Evolutionary conservation across 1,140 invertebrate genomes (phyloP), one percentile per base, ranked within the genome.

Genomic region (Calosoma granatense): DNA sequence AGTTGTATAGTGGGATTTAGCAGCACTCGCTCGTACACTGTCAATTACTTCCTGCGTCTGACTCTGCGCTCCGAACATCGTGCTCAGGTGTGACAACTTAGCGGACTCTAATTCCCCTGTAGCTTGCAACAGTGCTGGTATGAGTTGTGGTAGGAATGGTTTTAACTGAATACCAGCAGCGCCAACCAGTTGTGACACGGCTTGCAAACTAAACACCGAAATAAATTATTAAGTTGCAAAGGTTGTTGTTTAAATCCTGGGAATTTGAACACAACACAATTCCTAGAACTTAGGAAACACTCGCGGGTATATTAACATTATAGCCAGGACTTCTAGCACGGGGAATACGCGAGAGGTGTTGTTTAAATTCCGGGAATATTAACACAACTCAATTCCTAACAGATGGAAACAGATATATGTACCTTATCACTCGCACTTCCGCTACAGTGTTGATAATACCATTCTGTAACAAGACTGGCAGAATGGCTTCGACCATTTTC

Each of bases 1-100:
- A 60, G 88, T 92, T 61, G 91, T 91, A 56, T 92, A 87, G 67
- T 93, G 89, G 21, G 81, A 83, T 65, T 87, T 88, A 0, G 88
- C 88, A 15, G 83, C 83, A 57, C 81, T 82, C 22, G 90, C 86
- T 53, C 90, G 75, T 22, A 85, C 78, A 62, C 78, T 83, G 69
- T 94, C 91, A 0, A 94, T 76, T 41, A 81, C 75, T 62, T 93
- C 87, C 63, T 87, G 79, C 1, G 79, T 74, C 53, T 81, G 77
- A 22, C 76, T 73, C 56, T 85, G 81, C 1, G 79, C 82, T 2
- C 82, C 81, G 26, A 87, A 76, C 56, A 82, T 78, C 0, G 85
- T 85, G 67, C 89, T 90, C 20, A 93, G 72, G 70, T 92, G 87
- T 26, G 85, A 87, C 1, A 94, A 72, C 59, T 85, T 81, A 22